Conservation (phyloP, 2,888 invertebrate species). For the Colostygia pectinataria region DNA sequence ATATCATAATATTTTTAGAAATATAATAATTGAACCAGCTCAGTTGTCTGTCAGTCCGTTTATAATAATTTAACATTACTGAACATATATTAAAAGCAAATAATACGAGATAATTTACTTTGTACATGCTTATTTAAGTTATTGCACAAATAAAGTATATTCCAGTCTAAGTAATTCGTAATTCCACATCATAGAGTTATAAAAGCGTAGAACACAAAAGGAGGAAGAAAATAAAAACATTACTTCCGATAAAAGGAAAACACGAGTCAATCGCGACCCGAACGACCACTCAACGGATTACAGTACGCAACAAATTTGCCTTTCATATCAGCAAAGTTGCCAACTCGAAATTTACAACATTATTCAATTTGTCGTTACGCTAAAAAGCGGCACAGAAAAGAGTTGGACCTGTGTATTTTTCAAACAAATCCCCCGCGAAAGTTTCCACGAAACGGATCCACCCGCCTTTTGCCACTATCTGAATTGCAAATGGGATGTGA, state of each 20-base stretch:
- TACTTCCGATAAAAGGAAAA: conserved; percentile 26
- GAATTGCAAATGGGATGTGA: conserved; percentile 79
- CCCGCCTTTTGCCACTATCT: conserved; percentile 78
- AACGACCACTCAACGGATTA: conserved; percentile 29
- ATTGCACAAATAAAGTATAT: neutral
- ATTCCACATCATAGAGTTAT: conserved; percentile 2
- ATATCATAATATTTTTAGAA: too few species aligned
- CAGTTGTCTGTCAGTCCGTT: too few species aligned
- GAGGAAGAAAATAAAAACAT: conserved; percentile 25
- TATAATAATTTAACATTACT: too few species aligned
- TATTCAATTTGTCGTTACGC: conserved; percentile 72
- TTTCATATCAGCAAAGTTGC: conserved; percentile 36
- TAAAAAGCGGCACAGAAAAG: conserved; percentile 63
- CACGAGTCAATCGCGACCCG: conserved; percentile 24
- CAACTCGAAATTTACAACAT: conserved; percentile 55
- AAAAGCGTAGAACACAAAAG: conserved; percentile 19
- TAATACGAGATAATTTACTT: too few species aligned
- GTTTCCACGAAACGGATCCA: conserved; percentile 61
- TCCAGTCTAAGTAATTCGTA: conserved; percentile 4
- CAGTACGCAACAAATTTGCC: conserved; percentile 35
- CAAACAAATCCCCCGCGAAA: conserved; percentile 71
- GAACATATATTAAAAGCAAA: too few species aligned
- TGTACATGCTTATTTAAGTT: too few species aligned
- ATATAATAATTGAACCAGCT: too few species aligned
- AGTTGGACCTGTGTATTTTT: conserved; percentile 70